phyloP scores from a whole-genome alignment of 2,888 invertebrate genomes.

The Polyploca ridens region DNA sequence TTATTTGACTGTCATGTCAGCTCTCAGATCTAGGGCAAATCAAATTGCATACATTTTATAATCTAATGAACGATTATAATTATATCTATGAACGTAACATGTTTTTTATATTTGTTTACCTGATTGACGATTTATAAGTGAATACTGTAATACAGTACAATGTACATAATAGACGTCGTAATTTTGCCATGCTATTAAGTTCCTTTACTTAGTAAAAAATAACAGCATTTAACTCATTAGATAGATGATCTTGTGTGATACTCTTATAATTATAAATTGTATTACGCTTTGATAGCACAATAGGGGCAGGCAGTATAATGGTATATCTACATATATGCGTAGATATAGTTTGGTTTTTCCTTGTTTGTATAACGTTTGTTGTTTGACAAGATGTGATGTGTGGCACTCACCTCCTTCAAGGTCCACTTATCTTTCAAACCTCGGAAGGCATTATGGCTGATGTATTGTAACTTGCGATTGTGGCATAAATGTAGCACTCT shows the following conservation, averaged over 20 bases:
- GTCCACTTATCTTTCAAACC: constrained; percentile 78
- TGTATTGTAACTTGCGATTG: constrained; percentile 80
- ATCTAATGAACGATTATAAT: constrained; percentile 31
- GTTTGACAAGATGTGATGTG: constrained; percentile 12
- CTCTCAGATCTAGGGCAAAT: constrained; percentile 70
- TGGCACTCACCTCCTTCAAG: constrained; percentile 78
- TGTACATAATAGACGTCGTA: constrained; percentile 31
- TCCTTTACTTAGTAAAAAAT: constrained; percentile 32
- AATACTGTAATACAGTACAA: no score
- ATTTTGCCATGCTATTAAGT: constrained; percentile 40
- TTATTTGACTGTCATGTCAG: constrained; percentile 69
- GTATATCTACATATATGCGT: not conserved
- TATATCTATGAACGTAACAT: constrained; percentile 14
- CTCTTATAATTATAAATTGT: constrained; percentile 17
- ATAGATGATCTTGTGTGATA: constrained; percentile 33
- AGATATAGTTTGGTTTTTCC: constrained; percentile 11
- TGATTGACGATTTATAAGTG: not conserved
- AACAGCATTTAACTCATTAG: constrained; percentile 26
- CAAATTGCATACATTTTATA: constrained; percentile 46
- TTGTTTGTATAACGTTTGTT: constrained; percentile 13
- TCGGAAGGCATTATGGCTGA: constrained; percentile 85
- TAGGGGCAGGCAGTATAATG: not conserved
- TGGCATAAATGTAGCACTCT: constrained; percentile 77
- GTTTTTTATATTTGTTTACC: not conserved
- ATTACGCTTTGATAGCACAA: constrained; percentile 13